Base-by-base conservation (phyloP, 2,888 invertebrate species). In the Lithosia quadra region DNA sequence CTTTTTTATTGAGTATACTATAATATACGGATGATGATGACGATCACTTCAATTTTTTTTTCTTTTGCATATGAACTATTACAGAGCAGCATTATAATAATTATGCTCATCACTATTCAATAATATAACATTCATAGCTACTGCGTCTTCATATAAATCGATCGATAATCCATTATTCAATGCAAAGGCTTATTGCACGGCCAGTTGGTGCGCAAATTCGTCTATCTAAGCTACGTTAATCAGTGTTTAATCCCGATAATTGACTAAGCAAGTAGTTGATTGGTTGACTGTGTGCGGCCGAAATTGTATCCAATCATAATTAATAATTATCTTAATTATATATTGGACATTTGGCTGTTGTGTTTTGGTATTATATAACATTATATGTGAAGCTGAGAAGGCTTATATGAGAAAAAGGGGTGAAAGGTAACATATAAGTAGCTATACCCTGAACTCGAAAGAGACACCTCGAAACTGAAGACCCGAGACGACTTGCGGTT, bases 81-180 rank as follows among this genome's bases (percentile, higher is more conserved):
- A n/a, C n/a, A n/a, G 28, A 28, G 3, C 28, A 4, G 28, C 28
- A 28, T 28, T 28, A 28, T 28, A 28, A 4, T 5, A 1, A 49
- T 49, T 49, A 49, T 49, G n/a, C 18, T 49, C n/a, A 49, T n/a
- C 36, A 28, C 56, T 69, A 71, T 73, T 67, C 63, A 81, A 63
- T 69, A 58, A 28, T 22, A 39, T 28, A 24, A 0, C 49, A 60
- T 15, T 56, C 11, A 9, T 68, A 67, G 79, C 71, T 33, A 76
- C 43, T 61, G 56, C 66, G 74, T 72, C 60, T 79, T 71, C 69
- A 78, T 63, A 62, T 65, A 74, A 79, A 76, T 81, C 77, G 71
- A 67, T 65, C 72, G 58, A 62, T 75, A 80, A 75, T 75, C 75
- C 67, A 60, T 77, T 77, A 80, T 80, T 80, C 82, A 80, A 80